These are phyloP conservation scores for Trichogramma dendrolimi DNA, from an alignment of 2,888 invertebrate species.

Conservation along the genomic window DNA sequence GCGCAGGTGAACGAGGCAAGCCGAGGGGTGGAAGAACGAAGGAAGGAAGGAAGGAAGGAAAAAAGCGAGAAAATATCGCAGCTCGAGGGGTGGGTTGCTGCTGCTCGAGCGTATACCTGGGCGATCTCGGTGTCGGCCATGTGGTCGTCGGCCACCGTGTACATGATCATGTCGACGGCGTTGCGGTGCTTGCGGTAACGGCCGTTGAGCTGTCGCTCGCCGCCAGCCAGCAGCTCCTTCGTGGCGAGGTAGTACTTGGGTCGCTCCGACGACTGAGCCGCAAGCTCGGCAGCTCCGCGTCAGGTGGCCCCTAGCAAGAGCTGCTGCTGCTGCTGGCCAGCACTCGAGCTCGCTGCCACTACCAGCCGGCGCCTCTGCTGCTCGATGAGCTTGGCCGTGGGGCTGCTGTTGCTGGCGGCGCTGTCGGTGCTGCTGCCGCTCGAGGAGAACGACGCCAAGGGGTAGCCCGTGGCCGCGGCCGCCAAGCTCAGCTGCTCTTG, in stretches of 20 bases:
- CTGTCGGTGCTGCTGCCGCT: slow-evolving; percentile 3
- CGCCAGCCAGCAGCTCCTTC: neutral
- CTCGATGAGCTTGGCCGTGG: slow-evolving; percentile 1
- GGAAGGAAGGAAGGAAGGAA: neutral
- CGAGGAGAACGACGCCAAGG: neutral
- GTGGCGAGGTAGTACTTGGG: too few relatives aligned
- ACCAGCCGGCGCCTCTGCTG: neutral
- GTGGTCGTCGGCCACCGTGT: slow-evolving; percentile 50
- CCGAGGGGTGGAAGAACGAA: neutral
- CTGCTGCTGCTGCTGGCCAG: too few relatives aligned
- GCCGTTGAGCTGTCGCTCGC: slow-evolving; percentile 9
- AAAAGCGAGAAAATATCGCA: too few relatives aligned
- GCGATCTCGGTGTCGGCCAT: slow-evolving; percentile 60
- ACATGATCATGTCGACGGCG: slow-evolving; percentile 46
- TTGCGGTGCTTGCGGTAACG: slow-evolving; percentile 1
- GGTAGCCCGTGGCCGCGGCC: neutral
- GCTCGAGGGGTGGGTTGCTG: too few relatives aligned
- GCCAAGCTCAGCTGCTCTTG: neutral
- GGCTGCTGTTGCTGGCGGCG: slow-evolving; percentile 5
- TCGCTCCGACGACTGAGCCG: too few relatives aligned
- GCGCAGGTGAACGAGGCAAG: slow-evolving; percentile 2
- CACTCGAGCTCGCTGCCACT: too few relatives aligned
- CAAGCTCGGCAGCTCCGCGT: too few relatives aligned
- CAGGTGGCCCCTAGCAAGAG: too few relatives aligned
- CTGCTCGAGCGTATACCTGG: slow-evolving; percentile 50